These are phyloP conservation scores for Allobates femoralis DNA, from an alignment of 2,797 vertebrate species.

Conservation along the genomic window DNA sequence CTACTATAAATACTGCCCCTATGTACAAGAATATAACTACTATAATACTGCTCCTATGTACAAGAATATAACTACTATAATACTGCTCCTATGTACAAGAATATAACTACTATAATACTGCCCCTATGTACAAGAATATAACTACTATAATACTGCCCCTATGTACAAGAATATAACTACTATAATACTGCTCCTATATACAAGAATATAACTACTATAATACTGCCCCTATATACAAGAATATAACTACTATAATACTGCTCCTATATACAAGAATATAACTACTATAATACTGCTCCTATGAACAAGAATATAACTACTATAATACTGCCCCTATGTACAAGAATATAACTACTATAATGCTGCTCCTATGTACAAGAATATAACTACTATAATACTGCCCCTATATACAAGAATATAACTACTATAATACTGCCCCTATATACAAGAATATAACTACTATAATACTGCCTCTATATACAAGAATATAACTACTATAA, in stretches of 20 bases:
- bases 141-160: slow-evolving; percentile 4
- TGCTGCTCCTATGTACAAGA: not conserved
- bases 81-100: not conserved
- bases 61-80: too few relatives aligned
- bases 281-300: slow-evolving; percentile 7
- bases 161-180: not conserved
- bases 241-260: slow-evolving; percentile 9
- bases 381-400: not conserved
- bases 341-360: slow-evolving; percentile 17
- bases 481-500: too few relatives aligned
- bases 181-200: slow-evolving; percentile 4
- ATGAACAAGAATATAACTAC: not conserved
- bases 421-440: not conserved
- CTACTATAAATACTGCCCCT: not conserved
- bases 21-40: too few relatives aligned
- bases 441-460: too few relatives aligned
- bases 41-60: too few relatives aligned
- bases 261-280: slow-evolving; percentile 1
- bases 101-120: slow-evolving; percentile 4
- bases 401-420: slow-evolving; percentile 1
- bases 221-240: not conserved
- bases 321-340: not conserved
- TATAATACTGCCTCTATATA: too few relatives aligned
- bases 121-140: not conserved
- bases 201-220: slow-evolving; percentile 1